A percentile compares a stretch with the other conserved stretches of the same genome.
Evolutionary conservation across 2,113 vertebrate genomes (phyloP).

Genomic region (Aleadryas rufinucha): DNA sequence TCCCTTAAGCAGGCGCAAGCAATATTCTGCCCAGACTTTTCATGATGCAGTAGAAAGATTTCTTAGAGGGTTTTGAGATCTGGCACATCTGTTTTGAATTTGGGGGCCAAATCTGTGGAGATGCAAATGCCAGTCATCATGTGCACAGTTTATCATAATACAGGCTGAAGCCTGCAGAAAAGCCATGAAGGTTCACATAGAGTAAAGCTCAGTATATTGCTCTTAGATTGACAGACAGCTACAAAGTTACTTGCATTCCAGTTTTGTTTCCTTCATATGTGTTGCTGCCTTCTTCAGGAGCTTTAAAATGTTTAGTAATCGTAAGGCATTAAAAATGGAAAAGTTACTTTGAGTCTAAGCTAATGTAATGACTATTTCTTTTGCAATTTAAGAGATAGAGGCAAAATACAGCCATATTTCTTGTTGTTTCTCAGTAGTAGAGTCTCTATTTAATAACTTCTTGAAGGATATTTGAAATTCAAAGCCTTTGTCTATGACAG

Average conservation of each 20-base stretch:
- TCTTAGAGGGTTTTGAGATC: background rate
- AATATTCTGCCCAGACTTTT: conserved; percentile 4
- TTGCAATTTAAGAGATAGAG: background rate
- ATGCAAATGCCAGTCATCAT: background rate
- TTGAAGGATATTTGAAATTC: conserved; percentile 53
- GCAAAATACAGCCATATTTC: background rate
- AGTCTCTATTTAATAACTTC: conserved; percentile 22
- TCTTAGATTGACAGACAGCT: background rate
- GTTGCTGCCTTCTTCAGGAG: background rate
- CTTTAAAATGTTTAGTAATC: background rate
- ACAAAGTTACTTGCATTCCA: background rate
- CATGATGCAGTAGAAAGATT: conserved; percentile 19
- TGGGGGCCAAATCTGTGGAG: background rate
- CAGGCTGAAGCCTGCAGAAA: background rate
- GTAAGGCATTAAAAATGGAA: conserved; percentile 6
- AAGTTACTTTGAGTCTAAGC: background rate
- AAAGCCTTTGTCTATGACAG: background rate
- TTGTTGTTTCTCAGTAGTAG: background rate
- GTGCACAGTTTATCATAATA: background rate
- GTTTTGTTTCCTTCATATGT: background rate
- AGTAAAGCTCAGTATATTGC: background rate
- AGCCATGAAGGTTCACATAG: background rate
- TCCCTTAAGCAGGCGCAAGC: background rate
- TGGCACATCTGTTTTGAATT: background rate
- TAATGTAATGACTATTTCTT: conserved; percentile 10